Evolutionary conservation across 2,888 invertebrate genomes (phyloP).

Genomic region (Tinea semifulvella): DNA sequence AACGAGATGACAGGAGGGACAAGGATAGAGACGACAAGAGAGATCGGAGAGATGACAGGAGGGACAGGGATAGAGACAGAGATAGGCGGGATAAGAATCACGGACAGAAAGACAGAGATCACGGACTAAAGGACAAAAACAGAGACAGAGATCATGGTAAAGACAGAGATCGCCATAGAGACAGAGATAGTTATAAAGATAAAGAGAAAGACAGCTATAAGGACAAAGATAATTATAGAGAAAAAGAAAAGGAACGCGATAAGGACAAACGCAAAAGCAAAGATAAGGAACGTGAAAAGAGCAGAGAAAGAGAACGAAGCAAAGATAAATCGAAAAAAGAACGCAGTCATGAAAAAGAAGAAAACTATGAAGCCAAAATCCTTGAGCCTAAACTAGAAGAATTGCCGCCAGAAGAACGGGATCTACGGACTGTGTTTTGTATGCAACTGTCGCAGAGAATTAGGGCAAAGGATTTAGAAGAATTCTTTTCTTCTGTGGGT

Average conservation of each 20-base stretch:
- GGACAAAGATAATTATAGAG: conserved; percentile 39
- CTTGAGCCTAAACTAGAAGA: conserved; percentile 72
- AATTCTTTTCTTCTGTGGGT: conserved; percentile 98
- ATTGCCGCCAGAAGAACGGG: conserved; percentile 95
- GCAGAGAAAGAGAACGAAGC: conserved; percentile 25
- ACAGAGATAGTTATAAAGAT: conserved; percentile 35
- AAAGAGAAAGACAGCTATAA: conserved; percentile 25
- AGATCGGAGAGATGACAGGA: conserved; percentile 23
- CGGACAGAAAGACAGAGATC: conserved; percentile 33
- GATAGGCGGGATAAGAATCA: conserved; percentile 57
- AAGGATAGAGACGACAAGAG: conserved; percentile 24
- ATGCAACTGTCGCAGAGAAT: conserved; percentile 97
- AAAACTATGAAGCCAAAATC: conserved; percentile 57
- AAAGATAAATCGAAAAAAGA: conserved; percentile 37
- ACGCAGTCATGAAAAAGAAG: conserved; percentile 39
- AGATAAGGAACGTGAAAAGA: conserved; percentile 40
- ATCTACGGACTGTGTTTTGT: conserved; percentile 98
- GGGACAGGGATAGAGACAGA: conserved; percentile 20
- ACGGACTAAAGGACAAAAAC: conserved; percentile 24
- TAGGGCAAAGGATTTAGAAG: conserved; percentile 93
- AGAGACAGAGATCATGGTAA: conserved; percentile 34
- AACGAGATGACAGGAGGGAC: background rate
- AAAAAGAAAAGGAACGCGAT: conserved; percentile 28
- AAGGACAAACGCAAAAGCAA: conserved; percentile 31
- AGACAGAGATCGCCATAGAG: conserved; percentile 34